Evolutionary conservation across 2,888 invertebrate species (phyloP), one percentile per base, ranked within the genome.

Genomic region (Tetrapedia diversipes): DNA sequence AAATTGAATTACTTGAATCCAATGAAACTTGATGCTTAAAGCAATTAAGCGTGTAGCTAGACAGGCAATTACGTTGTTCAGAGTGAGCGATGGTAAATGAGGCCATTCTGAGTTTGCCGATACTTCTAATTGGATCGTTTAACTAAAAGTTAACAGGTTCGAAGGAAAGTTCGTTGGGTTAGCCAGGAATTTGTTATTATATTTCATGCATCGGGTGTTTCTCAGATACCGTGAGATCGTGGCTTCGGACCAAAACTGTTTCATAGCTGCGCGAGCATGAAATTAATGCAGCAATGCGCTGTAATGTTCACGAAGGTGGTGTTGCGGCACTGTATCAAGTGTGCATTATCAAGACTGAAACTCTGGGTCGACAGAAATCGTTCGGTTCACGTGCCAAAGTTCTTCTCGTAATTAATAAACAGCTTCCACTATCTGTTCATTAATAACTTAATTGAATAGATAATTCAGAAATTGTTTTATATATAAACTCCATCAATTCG

Each of bases 191-290:
- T 66, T 66, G 45, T 63, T 63, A 56, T 41, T 63, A 76, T 66
- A 69, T 82, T 82, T 83, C 80, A 83, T 66, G 78, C 72, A 56
- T 70, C 77, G 72, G 27, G 53, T 53, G 45, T 78, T 77, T 71
- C 76, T 66, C 53, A 72, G 74, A 64, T 75, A 77, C 68, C 66
- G 69, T 69, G 73, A 75, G 77, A 83, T 71, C 51, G 63, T 47
- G 47, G 34, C 56, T 47, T 70, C 70, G 70, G 54, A 63, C 59
- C 59, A 60, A 63, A 80, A 83, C 78, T 73, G 68, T 85, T 85
- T 85, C 84, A 85, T 51, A 83, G 79, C 43, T 77, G 68, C 37
- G 79, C 75, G 63, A 85, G 85, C 84, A 67, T 85, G 85, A 85
- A 85, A 85, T 85, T 85, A 85, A 85, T 85, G 73, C 85, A 71